Conservation (phyloP, 2,888 invertebrate species). For the Melitaea athalia region DNA sequence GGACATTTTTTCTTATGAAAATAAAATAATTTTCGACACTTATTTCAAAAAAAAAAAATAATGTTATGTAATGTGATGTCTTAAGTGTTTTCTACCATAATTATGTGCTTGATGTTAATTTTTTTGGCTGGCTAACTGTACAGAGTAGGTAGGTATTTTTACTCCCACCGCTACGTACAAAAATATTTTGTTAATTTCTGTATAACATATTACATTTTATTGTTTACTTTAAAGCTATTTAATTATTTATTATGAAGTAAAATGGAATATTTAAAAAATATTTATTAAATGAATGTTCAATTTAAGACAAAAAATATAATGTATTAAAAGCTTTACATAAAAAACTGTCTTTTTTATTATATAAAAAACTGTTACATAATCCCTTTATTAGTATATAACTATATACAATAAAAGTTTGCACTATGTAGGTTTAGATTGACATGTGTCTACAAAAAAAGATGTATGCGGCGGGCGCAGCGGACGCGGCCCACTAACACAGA, state of each 20-base stretch:
- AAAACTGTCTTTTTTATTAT: background rate
- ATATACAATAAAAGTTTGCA: conserved; percentile 40
- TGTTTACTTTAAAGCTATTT: background rate
- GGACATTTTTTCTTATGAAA: too few species aligned
- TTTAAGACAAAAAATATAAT: background rate
- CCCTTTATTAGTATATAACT: background rate
- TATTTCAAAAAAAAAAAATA: background rate
- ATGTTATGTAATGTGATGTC: background rate
- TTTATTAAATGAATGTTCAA: conserved; percentile 11
- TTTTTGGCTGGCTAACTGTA: background rate
- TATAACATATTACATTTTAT: background rate
- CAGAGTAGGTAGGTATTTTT: background rate
- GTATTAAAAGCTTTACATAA: background rate
- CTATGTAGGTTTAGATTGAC: conserved; percentile 69
- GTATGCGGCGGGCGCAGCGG: conserved; percentile 63
- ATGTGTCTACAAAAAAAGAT: conserved; percentile 67
- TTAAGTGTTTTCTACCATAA: background rate
- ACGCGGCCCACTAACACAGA: conserved; percentile 80
- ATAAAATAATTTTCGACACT: background rate
- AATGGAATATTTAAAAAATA: background rate
- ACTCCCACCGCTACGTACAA: conserved; percentile 13
- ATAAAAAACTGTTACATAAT: conserved; percentile 7
- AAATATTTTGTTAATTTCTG: background rate
- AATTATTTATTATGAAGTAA: background rate
- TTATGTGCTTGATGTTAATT: background rate